Evolutionary conservation across 2,888 invertebrate genomes (phyloP).

Genomic region (Meta bourneti): DNA sequence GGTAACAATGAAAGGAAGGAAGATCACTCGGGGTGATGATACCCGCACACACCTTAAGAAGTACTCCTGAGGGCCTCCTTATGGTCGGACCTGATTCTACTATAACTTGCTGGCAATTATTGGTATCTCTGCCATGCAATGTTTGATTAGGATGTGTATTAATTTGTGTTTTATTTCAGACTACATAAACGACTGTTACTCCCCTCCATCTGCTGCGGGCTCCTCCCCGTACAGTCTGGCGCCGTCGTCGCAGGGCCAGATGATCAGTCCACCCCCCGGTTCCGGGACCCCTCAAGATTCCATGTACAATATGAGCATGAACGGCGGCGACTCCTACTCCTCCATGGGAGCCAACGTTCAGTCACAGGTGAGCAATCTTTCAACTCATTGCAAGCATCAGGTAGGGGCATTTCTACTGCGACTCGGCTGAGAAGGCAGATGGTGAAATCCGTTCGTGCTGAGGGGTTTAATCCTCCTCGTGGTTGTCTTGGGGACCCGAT

Average conservation of each 20-base stretch:
- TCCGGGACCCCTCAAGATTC: slow-evolving; percentile 77
- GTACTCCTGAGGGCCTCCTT: neutral
- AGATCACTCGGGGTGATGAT: no score
- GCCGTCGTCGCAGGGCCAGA: slow-evolving; percentile 77
- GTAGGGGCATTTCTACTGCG: neutral
- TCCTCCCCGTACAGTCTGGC: slow-evolving; percentile 78
- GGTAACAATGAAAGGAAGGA: no score
- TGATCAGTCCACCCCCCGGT: slow-evolving; percentile 77
- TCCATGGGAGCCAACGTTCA: slow-evolving; percentile 82
- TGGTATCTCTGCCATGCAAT: no score
- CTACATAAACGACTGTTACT: slow-evolving; percentile 75
- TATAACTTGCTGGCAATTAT: neutral
- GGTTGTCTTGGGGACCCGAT: no score
- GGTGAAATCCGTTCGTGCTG: no score
- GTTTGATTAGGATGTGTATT: no score
- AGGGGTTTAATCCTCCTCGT: no score
- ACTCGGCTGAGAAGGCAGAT: no score
- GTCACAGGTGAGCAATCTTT: slow-evolving; percentile 80
- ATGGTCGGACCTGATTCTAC: neutral
- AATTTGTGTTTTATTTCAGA: slow-evolving; percentile 32
- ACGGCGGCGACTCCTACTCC: slow-evolving; percentile 90
- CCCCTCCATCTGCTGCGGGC: slow-evolving; percentile 77
- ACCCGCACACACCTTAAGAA: no score
- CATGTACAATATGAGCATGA: slow-evolving; percentile 95
- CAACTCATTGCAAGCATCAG: neutral